phyloP scores from a whole-genome alignment of 2,113 vertebrate species.

The Tetrax tetrax region DNA sequence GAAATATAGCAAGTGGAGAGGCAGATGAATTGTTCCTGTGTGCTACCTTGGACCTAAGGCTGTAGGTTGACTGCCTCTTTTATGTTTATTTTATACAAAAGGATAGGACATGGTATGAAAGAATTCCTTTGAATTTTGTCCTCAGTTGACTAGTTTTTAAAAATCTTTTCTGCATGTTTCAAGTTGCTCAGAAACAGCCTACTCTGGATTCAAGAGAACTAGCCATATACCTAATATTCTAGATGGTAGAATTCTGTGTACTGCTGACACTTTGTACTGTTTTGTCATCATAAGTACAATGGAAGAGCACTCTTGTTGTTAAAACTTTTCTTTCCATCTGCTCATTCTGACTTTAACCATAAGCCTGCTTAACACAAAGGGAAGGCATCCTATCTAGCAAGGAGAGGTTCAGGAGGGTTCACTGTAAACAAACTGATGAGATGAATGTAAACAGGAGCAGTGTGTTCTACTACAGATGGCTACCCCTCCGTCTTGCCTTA shows the following conservation, averaged over 20 bases:
- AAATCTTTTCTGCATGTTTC: neutral
- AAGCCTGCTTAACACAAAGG: slow-evolving; percentile 59
- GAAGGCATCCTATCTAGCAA: slow-evolving; percentile 38
- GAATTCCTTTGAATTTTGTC: neutral
- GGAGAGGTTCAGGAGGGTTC: slow-evolving; percentile 59
- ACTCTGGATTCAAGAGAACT: slow-evolving; percentile 4
- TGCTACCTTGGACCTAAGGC: neutral
- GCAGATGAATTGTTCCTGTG: neutral
- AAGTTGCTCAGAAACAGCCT: slow-evolving; percentile 54
- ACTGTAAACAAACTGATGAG: slow-evolving; percentile 65
- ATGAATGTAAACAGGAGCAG: slow-evolving; percentile 54
- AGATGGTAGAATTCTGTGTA: slow-evolving; percentile 27
- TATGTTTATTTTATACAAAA: neutral
- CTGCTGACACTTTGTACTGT: slow-evolving; percentile 45
- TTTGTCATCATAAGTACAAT: slow-evolving; percentile 52
- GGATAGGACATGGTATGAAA: neutral
- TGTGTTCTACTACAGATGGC: slow-evolving; percentile 57
- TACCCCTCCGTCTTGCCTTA: slow-evolving; percentile 23
- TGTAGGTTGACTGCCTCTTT: neutral
- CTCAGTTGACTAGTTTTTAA: neutral
- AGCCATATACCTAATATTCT: neutral
- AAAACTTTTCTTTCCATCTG: slow-evolving; percentile 64
- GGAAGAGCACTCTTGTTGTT: slow-evolving; percentile 48
- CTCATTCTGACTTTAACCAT: slow-evolving; percentile 59
- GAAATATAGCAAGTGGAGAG: neutral